A percentile compares a stretch with the other conserved stretches of the same genome.
phyloP scores from a whole-genome alignment of 2,888 invertebrate genomes.

The Muschampia plurimacula region DNA sequence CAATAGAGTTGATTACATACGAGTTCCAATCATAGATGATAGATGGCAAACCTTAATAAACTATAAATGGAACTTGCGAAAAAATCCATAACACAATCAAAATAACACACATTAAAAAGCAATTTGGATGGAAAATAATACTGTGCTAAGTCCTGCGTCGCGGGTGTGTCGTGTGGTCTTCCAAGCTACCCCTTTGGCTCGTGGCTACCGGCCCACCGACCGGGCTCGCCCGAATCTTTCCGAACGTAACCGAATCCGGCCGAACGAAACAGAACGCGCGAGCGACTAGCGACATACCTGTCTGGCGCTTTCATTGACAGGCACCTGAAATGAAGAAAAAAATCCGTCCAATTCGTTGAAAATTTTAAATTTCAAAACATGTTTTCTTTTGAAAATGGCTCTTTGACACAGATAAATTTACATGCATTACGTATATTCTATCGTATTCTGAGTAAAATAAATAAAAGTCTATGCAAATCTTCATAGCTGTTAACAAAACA shows the following conservation, averaged over 20 bases:
- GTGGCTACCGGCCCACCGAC: conserved; percentile 65
- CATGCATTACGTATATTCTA: conserved; percentile 61
- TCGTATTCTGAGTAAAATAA: background rate
- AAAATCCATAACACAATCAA: conserved; percentile 59
- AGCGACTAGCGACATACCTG: conserved; percentile 87
- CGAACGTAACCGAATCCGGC: conserved; percentile 79
- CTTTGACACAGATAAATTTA: conserved; percentile 83
- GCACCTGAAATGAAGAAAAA: conserved; percentile 90
- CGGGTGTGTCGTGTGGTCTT: conserved; percentile 81
- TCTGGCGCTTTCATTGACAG: conserved; percentile 91
- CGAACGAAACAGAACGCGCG: conserved; percentile 80
- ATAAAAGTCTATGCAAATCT: background rate
- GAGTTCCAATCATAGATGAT: conserved; percentile 67
- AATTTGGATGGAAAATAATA: conserved; percentile 78
- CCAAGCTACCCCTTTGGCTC: conserved; percentile 82
- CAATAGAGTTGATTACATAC: conserved; percentile 55
- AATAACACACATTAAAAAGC: conserved; percentile 83
- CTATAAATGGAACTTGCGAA: conserved; percentile 52
- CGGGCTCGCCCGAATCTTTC: conserved; percentile 75
- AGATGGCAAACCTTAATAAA: conserved; percentile 51
- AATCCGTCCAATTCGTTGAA: conserved; percentile 88
- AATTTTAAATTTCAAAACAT: conserved; percentile 80
- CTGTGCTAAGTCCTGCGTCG: conserved; percentile 80
- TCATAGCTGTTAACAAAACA: conserved; percentile 12
- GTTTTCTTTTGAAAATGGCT: conserved; percentile 53